These are phyloP conservation scores for Spinus pinus DNA, from an alignment of 2,797 vertebrate species.

Conservation along the genomic window DNA sequence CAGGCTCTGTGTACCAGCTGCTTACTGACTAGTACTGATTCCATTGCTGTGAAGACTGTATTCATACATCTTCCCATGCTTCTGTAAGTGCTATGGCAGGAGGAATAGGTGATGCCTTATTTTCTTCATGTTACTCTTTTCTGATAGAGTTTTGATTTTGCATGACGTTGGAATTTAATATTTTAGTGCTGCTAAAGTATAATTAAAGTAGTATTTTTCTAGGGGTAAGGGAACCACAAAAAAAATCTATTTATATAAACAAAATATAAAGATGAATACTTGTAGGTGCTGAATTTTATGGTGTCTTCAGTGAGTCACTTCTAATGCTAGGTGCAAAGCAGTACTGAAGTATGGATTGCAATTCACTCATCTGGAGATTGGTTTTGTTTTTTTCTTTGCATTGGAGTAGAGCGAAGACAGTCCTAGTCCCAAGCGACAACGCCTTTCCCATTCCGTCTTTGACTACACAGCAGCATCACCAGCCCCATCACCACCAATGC, in stretches of 20 bases:
- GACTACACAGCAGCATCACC: constrained; percentile 87
- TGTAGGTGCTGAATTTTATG: neutral
- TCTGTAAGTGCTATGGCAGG: neutral
- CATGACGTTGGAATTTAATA: neutral
- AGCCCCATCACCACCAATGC: constrained; percentile 93
- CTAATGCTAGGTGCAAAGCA: neutral
- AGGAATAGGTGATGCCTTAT: neutral
- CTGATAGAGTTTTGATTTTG: neutral
- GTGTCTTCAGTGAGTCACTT: neutral
- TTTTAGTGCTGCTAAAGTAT: neutral
- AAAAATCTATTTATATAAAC: neutral
- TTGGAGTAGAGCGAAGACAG: constrained; percentile 88
- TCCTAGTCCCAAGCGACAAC: constrained; percentile 94
- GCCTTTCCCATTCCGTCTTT: constrained; percentile 92
- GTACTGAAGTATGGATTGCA: neutral
- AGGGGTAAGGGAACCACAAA: neutral
- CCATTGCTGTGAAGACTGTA: neutral
- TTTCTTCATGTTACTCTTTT: neutral
- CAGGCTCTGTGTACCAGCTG: neutral
- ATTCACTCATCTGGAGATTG: constrained; percentile 7
- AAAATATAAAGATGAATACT: neutral
- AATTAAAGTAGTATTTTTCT: neutral
- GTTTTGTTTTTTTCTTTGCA: constrained; percentile 17
- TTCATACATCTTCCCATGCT: neutral
- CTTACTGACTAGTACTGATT: neutral